Evolutionary conservation across 2,797 vertebrate species (phyloP).

Genomic region (Chelon labrosus): DNA sequence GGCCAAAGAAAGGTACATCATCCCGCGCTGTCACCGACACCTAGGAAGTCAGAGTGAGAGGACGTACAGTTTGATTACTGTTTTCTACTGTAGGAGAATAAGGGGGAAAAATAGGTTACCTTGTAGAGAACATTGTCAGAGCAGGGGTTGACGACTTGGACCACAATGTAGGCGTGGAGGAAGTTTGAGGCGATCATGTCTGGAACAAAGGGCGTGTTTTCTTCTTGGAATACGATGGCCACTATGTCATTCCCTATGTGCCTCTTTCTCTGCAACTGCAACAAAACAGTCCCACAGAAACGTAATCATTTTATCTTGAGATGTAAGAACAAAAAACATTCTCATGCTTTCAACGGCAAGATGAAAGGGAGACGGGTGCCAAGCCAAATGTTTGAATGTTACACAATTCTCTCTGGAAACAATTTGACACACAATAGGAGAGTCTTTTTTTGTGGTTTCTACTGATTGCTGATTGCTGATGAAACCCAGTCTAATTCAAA

Average conservation of each 20-base stretch:
- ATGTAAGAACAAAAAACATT: not conserved
- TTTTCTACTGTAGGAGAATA: constrained; percentile 18
- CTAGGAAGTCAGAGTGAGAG: constrained; percentile 67
- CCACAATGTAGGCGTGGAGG: constrained; percentile 94
- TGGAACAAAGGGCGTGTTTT: constrained; percentile 96
- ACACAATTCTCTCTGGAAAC: not conserved
- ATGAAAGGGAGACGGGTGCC: not conserved
- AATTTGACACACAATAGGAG: not conserved
- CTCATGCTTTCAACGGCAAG: no score
- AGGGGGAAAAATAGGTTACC: constrained; percentile 74
- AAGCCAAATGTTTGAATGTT: not conserved
- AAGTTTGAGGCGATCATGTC: constrained; percentile 99
- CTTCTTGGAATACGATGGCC: constrained; percentile 95
- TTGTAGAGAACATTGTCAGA: constrained; percentile 90
- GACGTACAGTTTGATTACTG: not conserved
- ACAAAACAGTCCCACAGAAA: constrained; percentile 28
- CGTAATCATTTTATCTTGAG: not conserved
- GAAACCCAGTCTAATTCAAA: not conserved
- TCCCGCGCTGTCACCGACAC: constrained; percentile 95
- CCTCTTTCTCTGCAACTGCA: constrained; percentile 94
- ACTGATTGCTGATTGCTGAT: not conserved
- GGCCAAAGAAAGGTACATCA: constrained; percentile 95
- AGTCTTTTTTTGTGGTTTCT: not conserved
- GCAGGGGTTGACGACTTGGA: constrained; percentile 89
- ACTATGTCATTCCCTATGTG: constrained; percentile 99